Evolutionary conservation across 2,888 invertebrate species (phyloP).

Genomic region (Mactromeris polynyma): DNA sequence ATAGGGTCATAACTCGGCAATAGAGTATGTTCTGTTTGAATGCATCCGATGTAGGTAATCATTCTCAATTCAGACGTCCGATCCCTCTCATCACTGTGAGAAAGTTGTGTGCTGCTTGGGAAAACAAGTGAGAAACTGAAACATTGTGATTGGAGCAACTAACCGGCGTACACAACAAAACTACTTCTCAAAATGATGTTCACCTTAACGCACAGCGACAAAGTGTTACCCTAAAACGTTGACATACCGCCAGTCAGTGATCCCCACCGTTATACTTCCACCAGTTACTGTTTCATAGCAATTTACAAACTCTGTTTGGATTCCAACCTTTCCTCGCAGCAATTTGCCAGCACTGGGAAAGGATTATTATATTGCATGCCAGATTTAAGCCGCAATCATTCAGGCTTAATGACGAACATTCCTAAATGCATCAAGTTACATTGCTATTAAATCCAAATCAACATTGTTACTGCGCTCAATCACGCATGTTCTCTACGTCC

Average conservation of each 20-base stretch:
- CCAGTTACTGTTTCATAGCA: not conserved
- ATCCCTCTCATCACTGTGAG: no score
- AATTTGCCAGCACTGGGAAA: not conserved
- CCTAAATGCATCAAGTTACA: slow-evolving; percentile 8
- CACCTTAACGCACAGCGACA: no score
- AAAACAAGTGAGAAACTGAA: no score
- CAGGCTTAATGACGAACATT: not conserved
- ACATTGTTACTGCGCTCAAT: not conserved
- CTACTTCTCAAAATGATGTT: no score
- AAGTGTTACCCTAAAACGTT: no score
- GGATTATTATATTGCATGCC: slow-evolving; percentile 6
- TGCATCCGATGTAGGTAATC: no score
- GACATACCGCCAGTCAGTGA: not conserved
- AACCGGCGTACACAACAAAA: no score
- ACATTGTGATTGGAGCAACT: no score
- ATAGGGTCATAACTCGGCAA: no score
- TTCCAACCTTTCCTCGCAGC: not conserved
- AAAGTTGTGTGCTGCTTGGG: no score
- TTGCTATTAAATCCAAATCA: slow-evolving; percentile 13
- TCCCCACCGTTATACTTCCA: not conserved
- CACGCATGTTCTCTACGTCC: not conserved
- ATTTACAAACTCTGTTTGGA: not conserved
- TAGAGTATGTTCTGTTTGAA: no score
- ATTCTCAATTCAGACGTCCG: no score
- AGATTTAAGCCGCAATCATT: not conserved